Conservation (phyloP, 30 jellyfish, hydroid and myxozoan genomes). For the Sanderia malayensis region DNA sequence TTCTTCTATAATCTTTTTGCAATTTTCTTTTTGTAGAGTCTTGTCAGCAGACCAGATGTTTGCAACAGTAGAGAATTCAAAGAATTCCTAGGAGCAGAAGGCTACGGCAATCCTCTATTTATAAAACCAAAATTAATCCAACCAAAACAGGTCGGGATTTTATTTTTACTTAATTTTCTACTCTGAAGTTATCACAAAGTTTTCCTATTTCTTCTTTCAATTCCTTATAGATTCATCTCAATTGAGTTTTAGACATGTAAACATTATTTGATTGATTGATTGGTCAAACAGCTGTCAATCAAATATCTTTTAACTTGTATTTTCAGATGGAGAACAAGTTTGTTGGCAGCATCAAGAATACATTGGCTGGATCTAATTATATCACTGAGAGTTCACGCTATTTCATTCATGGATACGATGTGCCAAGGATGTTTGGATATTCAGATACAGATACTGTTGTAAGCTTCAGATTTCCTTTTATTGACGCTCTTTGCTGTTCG, state of each 20-base stretch:
- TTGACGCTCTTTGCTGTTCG: no score
- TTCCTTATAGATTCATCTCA: no score
- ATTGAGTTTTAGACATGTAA: no score
- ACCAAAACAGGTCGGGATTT: slow-evolving; percentile 89
- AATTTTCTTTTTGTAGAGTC: slow-evolving; percentile 63
- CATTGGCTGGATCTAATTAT: slow-evolving; percentile 55
- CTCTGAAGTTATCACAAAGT: no score
- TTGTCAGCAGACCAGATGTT: slow-evolving; percentile 90
- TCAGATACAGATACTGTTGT: slow-evolving; percentile 68
- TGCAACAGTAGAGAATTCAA: slow-evolving; percentile 94
- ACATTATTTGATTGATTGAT: no score
- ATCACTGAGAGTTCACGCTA: slow-evolving; percentile 55
- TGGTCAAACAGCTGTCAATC: no score
- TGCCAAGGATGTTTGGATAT: slow-evolving; percentile 96
- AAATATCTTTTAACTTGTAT: no score
- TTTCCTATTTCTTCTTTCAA: background rate
- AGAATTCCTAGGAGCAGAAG: slow-evolving; percentile 95
- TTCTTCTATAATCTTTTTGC: no score
- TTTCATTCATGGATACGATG: slow-evolving; percentile 93
- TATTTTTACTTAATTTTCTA: background rate
- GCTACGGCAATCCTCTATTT: slow-evolving; percentile 64
- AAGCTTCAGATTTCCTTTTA: no score
- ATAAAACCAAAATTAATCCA: slow-evolving; percentile 46
- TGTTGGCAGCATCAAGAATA: slow-evolving; percentile 46
- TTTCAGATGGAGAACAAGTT: slow-evolving; percentile 52